Percentiles rank a stretch among this genome's conserved stretches.
phyloP scores from a whole-genome alignment of 2,113 vertebrate genomes.

The Psittacara wagleri region DNA sequence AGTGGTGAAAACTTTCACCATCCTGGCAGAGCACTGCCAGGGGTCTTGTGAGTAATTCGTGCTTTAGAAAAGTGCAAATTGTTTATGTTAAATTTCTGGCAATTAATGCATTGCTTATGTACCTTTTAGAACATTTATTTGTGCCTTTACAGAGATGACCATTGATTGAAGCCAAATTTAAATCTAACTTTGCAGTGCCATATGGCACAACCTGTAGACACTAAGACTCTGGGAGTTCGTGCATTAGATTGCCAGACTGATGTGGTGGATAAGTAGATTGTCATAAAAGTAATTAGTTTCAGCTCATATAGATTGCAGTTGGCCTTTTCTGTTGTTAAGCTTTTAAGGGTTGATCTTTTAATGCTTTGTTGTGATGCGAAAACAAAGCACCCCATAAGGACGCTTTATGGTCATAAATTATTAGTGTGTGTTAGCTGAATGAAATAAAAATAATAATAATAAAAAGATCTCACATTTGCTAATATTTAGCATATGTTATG shows the following conservation, averaged over 20 bases:
- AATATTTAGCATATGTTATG: background rate
- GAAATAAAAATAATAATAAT: background rate
- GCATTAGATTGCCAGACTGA: background rate
- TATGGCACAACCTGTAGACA: slow-evolving; percentile 29
- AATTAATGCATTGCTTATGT: background rate
- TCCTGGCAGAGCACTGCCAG: background rate
- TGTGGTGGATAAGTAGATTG: slow-evolving; percentile 40
- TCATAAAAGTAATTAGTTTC: slow-evolving; percentile 48
- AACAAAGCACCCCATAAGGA: background rate
- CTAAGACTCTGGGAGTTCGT: background rate
- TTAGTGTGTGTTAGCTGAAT: background rate
- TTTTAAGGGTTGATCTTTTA: slow-evolving; percentile 47
- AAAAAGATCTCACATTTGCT: background rate
- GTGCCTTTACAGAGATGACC: background rate
- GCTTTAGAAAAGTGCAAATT: background rate
- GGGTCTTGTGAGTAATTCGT: background rate
- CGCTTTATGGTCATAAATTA: background rate
- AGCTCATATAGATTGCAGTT: background rate
- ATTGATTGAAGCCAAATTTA: background rate
- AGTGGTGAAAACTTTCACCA: background rate
- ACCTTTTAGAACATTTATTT: background rate
- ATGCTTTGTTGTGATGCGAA: slow-evolving; percentile 13
- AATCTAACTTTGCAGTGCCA: slow-evolving; percentile 14
- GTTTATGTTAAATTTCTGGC: background rate
- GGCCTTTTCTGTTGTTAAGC: slow-evolving; percentile 31